Conservation (phyloP, 2,888 invertebrate species). For the Actias luna region DNA sequence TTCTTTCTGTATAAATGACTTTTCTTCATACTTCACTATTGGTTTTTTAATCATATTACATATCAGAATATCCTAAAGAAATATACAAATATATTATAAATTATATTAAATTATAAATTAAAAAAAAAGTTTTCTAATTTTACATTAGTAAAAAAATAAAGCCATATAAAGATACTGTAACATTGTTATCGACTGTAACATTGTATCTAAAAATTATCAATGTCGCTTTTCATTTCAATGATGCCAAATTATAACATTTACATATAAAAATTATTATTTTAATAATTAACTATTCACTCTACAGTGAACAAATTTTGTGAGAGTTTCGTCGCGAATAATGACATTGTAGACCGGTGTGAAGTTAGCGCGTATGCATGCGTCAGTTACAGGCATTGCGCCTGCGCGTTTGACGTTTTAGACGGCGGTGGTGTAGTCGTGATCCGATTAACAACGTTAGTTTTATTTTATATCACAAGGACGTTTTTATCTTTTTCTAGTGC, state of each 20-base stretch:
- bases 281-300: neutral
- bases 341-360: conserved; percentile 60
- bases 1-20: too few relatives aligned
- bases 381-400: conserved; percentile 79
- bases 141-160: neutral
- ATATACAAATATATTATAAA: too few relatives aligned
- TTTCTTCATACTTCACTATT: too few relatives aligned
- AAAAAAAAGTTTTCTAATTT: neutral
- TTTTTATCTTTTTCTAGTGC: conserved; percentile 27
- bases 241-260: neutral
- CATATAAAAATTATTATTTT: neutral
- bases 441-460: conserved; percentile 81
- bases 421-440: conserved; percentile 80
- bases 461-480: conserved; percentile 38
- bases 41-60: too few relatives aligned
- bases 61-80: too few relatives aligned
- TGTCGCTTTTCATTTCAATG: neutral
- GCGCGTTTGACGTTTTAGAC: conserved; percentile 80
- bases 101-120: too few relatives aligned
- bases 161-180: neutral
- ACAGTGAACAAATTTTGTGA: conserved; percentile 14
- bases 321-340: conserved; percentile 29
- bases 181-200: neutral
- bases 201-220: neutral
- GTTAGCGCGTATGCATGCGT: conserved; percentile 72